Percentiles rank a stretch among this genome's conserved stretches.
Conservation (phyloP, 2,797 vertebrate species). For the Tenualosa ilisha region DNA sequence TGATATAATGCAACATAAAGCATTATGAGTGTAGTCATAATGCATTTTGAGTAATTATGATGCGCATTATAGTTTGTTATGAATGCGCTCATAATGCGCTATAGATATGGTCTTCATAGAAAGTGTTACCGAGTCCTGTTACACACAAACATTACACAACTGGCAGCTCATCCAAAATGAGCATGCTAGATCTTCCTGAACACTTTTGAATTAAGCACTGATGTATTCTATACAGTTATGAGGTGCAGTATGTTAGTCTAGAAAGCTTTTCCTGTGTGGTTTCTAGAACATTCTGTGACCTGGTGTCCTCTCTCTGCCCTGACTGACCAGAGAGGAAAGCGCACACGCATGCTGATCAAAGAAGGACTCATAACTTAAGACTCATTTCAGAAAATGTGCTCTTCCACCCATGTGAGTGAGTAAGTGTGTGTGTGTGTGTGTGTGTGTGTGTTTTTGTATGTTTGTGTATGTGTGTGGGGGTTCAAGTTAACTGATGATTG, state of each 20-base stretch:
- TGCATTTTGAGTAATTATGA: too few relatives aligned
- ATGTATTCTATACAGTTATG: background rate
- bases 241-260: background rate
- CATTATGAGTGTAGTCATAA: too few relatives aligned
- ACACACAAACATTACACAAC: background rate
- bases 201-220: background rate
- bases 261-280: background rate
- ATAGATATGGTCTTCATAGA: too few relatives aligned
- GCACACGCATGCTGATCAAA: constrained; percentile 1
- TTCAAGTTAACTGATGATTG: background rate
- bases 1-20: too few relatives aligned
- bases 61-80: too few relatives aligned
- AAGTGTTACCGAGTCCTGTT: background rate
- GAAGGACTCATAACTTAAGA: constrained; percentile 3
- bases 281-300: background rate
- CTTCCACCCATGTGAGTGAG: background rate
- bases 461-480: background rate
- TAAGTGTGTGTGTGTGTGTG: background rate
- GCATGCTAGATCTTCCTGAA: background rate
- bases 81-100: too few relatives aligned
- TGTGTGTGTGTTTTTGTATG: constrained; percentile 2
- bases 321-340: background rate
- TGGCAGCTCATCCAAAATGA: background rate
- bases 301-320: background rate
- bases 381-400: background rate